A percentile compares a stretch with the other conserved stretches of the same genome.
Conservation (phyloP, 92 coral and sea anemone species). For the Blastomussa wellsi region DNA sequence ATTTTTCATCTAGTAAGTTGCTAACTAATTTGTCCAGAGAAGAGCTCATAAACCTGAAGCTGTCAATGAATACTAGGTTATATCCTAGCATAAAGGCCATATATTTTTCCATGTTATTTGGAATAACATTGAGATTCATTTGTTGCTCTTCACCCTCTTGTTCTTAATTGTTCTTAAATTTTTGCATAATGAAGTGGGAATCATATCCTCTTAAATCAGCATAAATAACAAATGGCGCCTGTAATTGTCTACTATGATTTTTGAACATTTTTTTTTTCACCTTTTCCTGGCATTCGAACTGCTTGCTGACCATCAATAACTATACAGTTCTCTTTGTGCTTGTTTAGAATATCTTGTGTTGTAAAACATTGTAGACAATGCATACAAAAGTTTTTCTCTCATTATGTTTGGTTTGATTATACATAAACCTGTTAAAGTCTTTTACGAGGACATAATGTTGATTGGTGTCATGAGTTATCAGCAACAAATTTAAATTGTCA, state of each 20-base stretch:
- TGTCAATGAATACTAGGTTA: conserved; percentile 13
- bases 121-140: not conserved
- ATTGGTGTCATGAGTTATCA: conserved; percentile 23
- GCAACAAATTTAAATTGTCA: not conserved
- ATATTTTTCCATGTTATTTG: conserved; percentile 41
- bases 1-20: not conserved
- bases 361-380: conserved; percentile 50
- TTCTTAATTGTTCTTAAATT: too few relatives aligned
- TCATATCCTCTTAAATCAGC: not conserved
- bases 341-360: conserved; percentile 7
- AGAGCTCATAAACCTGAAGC: conserved; percentile 32
- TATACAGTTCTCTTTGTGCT: conserved; percentile 42
- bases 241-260: too few relatives aligned
- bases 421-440: conserved; percentile 53
- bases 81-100: conserved; percentile 23
- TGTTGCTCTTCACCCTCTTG: not conserved
- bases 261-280: too few relatives aligned
- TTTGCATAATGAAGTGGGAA: not conserved
- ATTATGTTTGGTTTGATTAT: conserved; percentile 15
- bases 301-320: too few relatives aligned
- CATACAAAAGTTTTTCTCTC: conserved; percentile 27
- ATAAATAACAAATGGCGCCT: too few relatives aligned
- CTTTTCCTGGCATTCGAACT: too few relatives aligned
- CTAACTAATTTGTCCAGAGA: not conserved
- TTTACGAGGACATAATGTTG: conserved; percentile 33